phyloP scores from a whole-genome alignment of 2,888 invertebrate genomes.

The Chaitophorus viminalis region DNA sequence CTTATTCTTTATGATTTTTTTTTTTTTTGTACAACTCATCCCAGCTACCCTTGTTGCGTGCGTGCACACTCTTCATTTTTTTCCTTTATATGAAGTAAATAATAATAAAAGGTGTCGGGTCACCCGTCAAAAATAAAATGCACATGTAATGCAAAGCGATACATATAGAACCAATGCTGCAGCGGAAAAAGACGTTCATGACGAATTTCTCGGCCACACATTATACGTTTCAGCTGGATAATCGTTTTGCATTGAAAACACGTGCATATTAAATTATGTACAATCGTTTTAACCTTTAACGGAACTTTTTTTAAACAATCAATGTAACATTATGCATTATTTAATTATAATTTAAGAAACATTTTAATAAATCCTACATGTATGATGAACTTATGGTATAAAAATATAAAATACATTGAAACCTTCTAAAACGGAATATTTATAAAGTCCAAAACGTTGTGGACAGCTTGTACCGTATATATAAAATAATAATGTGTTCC shows the following conservation, averaged over 20 bases:
- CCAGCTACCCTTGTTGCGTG: constrained; percentile 6
- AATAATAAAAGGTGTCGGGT: constrained; percentile 56
- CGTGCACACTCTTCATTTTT: not conserved
- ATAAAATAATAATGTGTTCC: too few relatives aligned
- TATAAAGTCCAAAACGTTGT: too few relatives aligned
- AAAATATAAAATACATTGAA: too few relatives aligned
- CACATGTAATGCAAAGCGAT: constrained; percentile 8
- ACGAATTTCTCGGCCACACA: constrained; percentile 14
- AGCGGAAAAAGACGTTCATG: constrained; percentile 11
- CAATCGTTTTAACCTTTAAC: too few relatives aligned
- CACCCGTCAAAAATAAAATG: constrained; percentile 46
- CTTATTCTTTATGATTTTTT: constrained; percentile 20
- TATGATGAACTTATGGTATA: too few relatives aligned
- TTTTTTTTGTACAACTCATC: constrained; percentile 47
- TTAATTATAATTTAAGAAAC: too few relatives aligned
- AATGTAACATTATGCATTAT: too few relatives aligned
- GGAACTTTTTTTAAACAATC: too few relatives aligned
- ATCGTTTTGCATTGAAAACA: constrained; percentile 6
- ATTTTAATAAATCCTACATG: too few relatives aligned
- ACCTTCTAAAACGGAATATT: too few relatives aligned
- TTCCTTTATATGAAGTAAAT: constrained; percentile 8
- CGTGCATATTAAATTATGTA: not conserved
- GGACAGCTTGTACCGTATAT: too few relatives aligned
- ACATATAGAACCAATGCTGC: not conserved
- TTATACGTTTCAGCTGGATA: not conserved